Percentiles rank a stretch among this genome's conserved stretches.
phyloP scores from a whole-genome alignment of 2,113 vertebrate genomes.

The Xenus cinereus region DNA sequence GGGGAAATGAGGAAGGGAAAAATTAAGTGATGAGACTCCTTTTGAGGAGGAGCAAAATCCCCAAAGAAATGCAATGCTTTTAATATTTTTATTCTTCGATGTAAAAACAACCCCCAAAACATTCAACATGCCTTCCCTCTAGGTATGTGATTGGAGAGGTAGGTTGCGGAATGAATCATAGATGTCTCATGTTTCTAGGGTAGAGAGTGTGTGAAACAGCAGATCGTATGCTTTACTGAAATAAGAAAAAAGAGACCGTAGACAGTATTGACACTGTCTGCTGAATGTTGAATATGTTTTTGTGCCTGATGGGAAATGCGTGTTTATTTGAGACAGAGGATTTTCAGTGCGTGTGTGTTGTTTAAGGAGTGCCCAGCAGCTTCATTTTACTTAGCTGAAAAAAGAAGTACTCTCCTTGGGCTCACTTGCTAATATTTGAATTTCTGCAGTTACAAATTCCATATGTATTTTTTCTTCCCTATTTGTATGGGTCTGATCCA shows the following conservation, averaged over 20 bases:
- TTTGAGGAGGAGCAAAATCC: conserved; percentile 26
- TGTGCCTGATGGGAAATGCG: conserved; percentile 22
- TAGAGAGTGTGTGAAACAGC: conserved; percentile 6
- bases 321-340: conserved; percentile 38
- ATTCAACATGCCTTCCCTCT: not conserved
- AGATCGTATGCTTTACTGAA: not conserved
- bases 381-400: conserved; percentile 26
- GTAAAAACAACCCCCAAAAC: conserved; percentile 9
- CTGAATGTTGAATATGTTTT: conserved; percentile 14
- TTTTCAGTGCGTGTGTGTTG: not conserved
- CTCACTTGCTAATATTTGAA: conserved; percentile 11
- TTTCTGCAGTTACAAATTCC: conserved; percentile 5
- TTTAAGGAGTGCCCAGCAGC: not conserved
- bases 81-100: conserved; percentile 23
- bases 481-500: not conserved
- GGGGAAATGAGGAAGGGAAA: not conserved
- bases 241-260: not conserved
- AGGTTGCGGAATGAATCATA: conserved; percentile 44
- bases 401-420: not conserved
- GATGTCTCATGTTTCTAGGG: conserved; percentile 8
- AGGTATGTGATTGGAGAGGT: conserved; percentile 31
- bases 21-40: not conserved
- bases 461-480: not conserved
- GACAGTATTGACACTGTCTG: conserved; percentile 9
- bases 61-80: not conserved